Evolutionary conservation across 2,888 invertebrate genomes (phyloP), one percentile per base, ranked within the genome.

Genomic region (Hirtodrosophila trivittata): DNA sequence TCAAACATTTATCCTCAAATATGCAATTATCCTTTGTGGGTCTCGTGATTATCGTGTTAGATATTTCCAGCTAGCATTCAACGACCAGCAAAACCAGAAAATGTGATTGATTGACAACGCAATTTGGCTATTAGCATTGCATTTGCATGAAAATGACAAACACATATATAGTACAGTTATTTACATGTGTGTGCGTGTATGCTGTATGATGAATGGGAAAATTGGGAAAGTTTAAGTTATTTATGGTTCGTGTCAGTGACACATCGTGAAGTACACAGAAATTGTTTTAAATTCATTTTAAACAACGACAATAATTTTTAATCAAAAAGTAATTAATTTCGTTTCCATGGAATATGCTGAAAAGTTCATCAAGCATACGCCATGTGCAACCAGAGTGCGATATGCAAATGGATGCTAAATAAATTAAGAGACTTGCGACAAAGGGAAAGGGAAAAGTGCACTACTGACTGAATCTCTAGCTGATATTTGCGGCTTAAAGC

Each of bases 291-390:
- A 43, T 21, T 30, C 55, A 69, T 42, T 42, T 50, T 38, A 9
- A 37, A 32, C 35, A 41, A n/a, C n/a, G n/a, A n/a, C n/a, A n/a
- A n/a, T n/a, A n/a, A n/a, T n/a, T n/a, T n/a, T n/a, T 60, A 70
- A 67, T 52, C 38, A 28, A 69, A 62, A 74, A 47, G 21, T 69
- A 51, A 68, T 63, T 42, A 57, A 47, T 54, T 35, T 28, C 18
- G n/a, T 18, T 26, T 21, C 18, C 35, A 26, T 9, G 28, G 25
- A 12, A 49, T 37, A 26, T 58, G 30, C 21, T 21, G 7, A 25
- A 43, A 55, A 28, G 42, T 46, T 21, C 32, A 57, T 73, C 60
- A 75, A 57, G 65, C 43, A 71, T 75, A 58, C 50, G 66, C 46
- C 30, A 32, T 58, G 66, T 51, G 71, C 68, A 52, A 16, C 45